Conservation (phyloP, 1,140 invertebrate genomes). For the Lepidurus apus region DNA sequence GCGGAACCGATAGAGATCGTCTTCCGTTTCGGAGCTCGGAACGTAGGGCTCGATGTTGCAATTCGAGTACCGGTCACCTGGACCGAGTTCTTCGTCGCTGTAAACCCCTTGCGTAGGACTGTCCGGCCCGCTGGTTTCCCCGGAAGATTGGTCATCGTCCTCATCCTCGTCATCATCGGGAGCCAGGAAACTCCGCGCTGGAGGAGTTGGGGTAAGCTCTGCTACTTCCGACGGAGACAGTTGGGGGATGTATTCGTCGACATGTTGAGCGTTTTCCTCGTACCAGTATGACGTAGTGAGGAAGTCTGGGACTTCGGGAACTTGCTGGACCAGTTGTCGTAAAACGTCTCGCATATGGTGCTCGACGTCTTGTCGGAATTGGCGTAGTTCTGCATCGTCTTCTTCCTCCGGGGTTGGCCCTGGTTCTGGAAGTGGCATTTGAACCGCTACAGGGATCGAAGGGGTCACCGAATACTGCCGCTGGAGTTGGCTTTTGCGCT, state of each 20-base stretch:
- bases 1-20: conserved; percentile 40
- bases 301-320: conserved; percentile 19
- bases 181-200: background rate
- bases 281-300: background rate
- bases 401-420: conserved; percentile 44
- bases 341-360: conserved; percentile 69
- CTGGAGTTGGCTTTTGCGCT: conserved; percentile 44
- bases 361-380: conserved; percentile 47
- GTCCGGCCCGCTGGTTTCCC: conserved; percentile 79
- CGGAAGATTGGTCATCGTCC: conserved; percentile 54
- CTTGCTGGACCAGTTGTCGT: conserved; percentile 54
- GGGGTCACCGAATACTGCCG: conserved; percentile 3
- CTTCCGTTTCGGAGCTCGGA: conserved; percentile 31
- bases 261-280: background rate
- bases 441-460: conserved; percentile 32
- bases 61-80: conserved; percentile 31
- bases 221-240: background rate
- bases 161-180: conserved; percentile 37
- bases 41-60: conserved; percentile 38
- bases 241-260: background rate
- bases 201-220: background rate
- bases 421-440: conserved; percentile 5
- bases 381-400: conserved; percentile 56
- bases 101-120: conserved; percentile 65
- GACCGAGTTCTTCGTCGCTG: conserved; percentile 55